Conservation (phyloP, 2,797 vertebrate genomes). For the Sebastes diploproa region DNA sequence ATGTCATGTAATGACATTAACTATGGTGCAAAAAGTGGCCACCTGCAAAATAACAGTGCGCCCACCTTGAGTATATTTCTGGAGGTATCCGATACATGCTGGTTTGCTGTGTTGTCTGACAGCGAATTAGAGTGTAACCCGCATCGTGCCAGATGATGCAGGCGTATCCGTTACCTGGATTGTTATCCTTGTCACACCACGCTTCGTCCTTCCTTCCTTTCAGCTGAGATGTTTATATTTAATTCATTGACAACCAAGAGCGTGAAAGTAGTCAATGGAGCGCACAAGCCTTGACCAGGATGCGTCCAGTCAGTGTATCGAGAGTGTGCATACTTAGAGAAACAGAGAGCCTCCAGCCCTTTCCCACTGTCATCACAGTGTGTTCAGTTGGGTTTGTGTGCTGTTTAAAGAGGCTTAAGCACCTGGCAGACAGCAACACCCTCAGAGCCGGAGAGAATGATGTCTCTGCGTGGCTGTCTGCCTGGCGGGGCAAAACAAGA, state of each 20-base stretch:
- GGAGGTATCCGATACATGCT: slow-evolving; percentile 19
- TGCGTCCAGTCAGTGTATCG: background rate
- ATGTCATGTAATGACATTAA: background rate
- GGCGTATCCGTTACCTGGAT: slow-evolving; percentile 59
- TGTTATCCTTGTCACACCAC: slow-evolving; percentile 15
- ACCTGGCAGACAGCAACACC: slow-evolving; percentile 63
- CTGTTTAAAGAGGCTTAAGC: slow-evolving; percentile 65
- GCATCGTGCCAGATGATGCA: slow-evolving; percentile 24
- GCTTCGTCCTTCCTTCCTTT: slow-evolving; percentile 21
- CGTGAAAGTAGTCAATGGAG: slow-evolving; percentile 10
- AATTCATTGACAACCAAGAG: slow-evolving; percentile 44
- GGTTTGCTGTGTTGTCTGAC: slow-evolving; percentile 33
- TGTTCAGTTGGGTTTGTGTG: slow-evolving; percentile 44
- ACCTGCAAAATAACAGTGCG: background rate
- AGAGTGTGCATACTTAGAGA: background rate
- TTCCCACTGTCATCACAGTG: slow-evolving; percentile 46
- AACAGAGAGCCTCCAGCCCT: slow-evolving; percentile 1
- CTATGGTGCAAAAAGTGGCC: background rate
- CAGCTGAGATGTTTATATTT: slow-evolving; percentile 47
- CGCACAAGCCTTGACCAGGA: background rate
- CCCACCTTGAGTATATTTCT: background rate
- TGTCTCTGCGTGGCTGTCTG: slow-evolving; percentile 52
- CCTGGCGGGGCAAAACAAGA: slow-evolving; percentile 60
- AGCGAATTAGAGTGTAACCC: slow-evolving; percentile 33
- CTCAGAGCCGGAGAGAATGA: slow-evolving; percentile 44